A percentile compares a stretch with the other conserved stretches of the same genome.
Conservation (phyloP, 2,797 vertebrate genomes). For the Microctenopoma stevenorrisi region DNA sequence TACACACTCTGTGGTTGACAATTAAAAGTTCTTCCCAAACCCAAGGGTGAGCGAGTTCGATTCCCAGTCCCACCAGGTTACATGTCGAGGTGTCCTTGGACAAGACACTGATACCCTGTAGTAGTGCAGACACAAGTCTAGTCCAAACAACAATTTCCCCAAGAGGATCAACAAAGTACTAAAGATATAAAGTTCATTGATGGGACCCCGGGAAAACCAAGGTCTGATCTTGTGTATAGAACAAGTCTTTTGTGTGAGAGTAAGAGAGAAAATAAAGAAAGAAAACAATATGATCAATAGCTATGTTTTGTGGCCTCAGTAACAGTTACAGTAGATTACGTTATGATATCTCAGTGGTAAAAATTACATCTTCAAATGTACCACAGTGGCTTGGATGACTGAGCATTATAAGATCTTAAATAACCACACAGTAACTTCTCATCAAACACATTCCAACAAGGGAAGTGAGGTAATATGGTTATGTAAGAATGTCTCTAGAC, state of each 20-base stretch:
- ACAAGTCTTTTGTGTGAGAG: neutral
- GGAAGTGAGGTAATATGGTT: slow-evolving; percentile 51
- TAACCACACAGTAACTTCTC: slow-evolving; percentile 51
- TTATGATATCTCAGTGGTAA: slow-evolving; percentile 8
- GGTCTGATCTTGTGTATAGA: slow-evolving; percentile 18
- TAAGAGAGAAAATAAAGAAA: neutral
- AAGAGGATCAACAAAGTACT: too few species aligned
- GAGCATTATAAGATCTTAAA: slow-evolving; percentile 37
- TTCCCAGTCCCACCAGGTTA: too few species aligned
- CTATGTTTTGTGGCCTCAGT: slow-evolving; percentile 3
- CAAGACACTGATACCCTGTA: too few species aligned
- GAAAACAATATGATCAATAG: slow-evolving; percentile 16
- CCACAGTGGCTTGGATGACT: slow-evolving; percentile 40
- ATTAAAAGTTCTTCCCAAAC: neutral
- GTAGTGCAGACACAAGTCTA: too few species aligned
- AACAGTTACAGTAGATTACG: slow-evolving; percentile 25
- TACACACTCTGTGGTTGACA: slow-evolving; percentile 9
- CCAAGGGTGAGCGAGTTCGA: too few species aligned
- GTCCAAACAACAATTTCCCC: too few species aligned
- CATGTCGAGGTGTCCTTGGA: too few species aligned
- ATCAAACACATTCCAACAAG: slow-evolving; percentile 42
- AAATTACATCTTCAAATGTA: slow-evolving; percentile 35
- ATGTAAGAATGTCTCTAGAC: slow-evolving; percentile 56
- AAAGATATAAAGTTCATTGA: slow-evolving; percentile 16
- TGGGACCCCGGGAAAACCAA: slow-evolving; percentile 22